Conservation (phyloP, 2,113 vertebrate genomes). For the Solea senegalensis region DNA sequence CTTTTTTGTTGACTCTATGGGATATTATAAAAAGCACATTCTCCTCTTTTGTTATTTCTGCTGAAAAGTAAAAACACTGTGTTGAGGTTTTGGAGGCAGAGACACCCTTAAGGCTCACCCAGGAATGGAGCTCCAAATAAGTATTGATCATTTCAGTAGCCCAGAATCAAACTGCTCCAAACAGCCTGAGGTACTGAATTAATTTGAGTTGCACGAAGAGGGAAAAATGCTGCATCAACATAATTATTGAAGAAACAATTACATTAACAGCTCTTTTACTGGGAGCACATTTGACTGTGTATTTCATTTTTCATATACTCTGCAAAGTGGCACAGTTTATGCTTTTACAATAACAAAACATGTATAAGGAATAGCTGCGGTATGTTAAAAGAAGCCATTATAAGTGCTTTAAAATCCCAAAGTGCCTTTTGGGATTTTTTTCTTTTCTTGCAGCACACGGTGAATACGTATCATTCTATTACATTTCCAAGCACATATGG, state of each 20-base stretch:
- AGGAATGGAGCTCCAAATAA: conserved; percentile 22
- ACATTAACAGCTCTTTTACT: conserved; percentile 45
- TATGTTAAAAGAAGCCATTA: not conserved
- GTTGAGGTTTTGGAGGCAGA: conserved; percentile 2
- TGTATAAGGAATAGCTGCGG: not conserved
- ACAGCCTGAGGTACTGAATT: conserved; percentile 34
- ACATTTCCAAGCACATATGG: too few species aligned
- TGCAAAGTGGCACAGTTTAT: conserved; percentile 11
- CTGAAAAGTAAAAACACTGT: conserved; percentile 15
- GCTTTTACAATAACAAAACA: not conserved
- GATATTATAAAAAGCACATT: not conserved
- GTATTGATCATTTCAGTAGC: conserved; percentile 32
- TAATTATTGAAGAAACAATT: conserved; percentile 54
- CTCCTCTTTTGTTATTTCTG: conserved; percentile 1
- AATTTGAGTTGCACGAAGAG: conserved; percentile 21
- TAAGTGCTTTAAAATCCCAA: too few species aligned
- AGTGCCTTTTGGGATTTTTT: not conserved
- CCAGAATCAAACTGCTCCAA: conserved; percentile 16
- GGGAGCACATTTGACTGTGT: conserved; percentile 2
- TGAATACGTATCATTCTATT: too few species aligned
- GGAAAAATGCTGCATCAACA: conserved; percentile 62
- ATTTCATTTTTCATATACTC: conserved; percentile 25
- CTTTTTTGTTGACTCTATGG: too few species aligned
- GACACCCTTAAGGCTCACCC: conserved; percentile 7
- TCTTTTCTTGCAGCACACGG: not conserved